Evolutionary conservation across 2,888 invertebrate genomes (phyloP).

Genomic region (Ceriagrion tenellum): DNA sequence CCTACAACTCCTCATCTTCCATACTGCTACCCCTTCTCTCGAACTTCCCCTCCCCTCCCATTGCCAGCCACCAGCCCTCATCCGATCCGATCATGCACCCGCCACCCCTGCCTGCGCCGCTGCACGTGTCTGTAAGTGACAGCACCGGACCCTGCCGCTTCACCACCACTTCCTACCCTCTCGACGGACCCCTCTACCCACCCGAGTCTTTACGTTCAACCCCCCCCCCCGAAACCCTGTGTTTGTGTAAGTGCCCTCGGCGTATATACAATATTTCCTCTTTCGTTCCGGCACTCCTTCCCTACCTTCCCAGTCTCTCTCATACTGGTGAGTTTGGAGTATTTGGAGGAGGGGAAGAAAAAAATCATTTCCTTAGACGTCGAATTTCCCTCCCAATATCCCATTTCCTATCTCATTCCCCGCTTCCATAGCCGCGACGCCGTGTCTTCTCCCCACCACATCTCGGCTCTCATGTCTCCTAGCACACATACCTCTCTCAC

Average conservation of each 20-base stretch:
- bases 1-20: neutral
- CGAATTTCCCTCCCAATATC: slow-evolving; percentile 45
- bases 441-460: neutral
- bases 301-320: neutral
- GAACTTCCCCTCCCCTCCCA: neutral
- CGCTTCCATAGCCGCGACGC: neutral
- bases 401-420: slow-evolving; percentile 11
- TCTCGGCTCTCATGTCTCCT: neutral
- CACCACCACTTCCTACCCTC: neutral
- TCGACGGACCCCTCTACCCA: neutral
- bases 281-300: neutral
- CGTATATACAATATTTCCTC: slow-evolving; percentile 44
- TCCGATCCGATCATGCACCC: neutral
- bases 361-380: slow-evolving; percentile 17
- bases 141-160: neutral
- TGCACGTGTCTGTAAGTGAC: slow-evolving; percentile 60
- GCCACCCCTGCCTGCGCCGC: neutral
- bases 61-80: neutral
- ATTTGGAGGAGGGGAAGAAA: neutral
- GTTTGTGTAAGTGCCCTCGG: neutral
- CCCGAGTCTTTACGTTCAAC: too few relatives aligned
- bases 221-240: neutral
- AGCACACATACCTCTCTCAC: neutral
- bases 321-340: neutral
- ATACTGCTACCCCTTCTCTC: neutral